Conservation (phyloP, 2,797 vertebrate genomes). For the Chanos chanos region DNA sequence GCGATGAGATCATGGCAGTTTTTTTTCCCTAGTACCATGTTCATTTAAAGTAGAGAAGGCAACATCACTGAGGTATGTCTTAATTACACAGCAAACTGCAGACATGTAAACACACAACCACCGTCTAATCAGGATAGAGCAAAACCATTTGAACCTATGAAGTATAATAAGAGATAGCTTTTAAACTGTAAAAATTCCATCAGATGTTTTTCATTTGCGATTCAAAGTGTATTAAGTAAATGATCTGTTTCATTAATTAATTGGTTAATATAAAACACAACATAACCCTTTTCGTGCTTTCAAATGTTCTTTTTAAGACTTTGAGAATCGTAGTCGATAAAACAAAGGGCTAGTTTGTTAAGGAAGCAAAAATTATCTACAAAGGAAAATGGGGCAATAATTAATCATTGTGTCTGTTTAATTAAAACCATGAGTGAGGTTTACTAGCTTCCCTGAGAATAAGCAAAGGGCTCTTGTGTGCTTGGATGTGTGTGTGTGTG, state of each 20-base stretch:
- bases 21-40: too few species aligned
- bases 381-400: conserved; percentile 14
- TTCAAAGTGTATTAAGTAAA: neutral
- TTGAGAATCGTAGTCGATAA: neutral
- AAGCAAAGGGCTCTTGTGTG: conserved; percentile 2
- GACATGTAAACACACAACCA: neutral
- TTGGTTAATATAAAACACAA: conserved; percentile 10
- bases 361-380: conserved; percentile 1
- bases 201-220: conserved; percentile 15
- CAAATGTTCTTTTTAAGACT: neutral
- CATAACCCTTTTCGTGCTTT: neutral
- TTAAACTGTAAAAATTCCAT: neutral
- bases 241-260: neutral
- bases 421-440: conserved; percentile 10
- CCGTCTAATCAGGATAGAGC: neutral
- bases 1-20: too few species aligned
- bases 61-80: too few species aligned
- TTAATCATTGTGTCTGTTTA: conserved; percentile 22
- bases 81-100: too few species aligned
- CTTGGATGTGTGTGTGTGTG: too few species aligned
- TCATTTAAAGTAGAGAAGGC: too few species aligned
- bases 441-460: neutral
- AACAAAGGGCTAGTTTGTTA: neutral
- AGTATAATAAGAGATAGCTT: neutral
- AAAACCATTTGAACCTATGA: neutral